Evolutionary conservation across 2,113 vertebrate genomes (phyloP).

Genomic region (Microcebus lehilahytsara): DNA sequence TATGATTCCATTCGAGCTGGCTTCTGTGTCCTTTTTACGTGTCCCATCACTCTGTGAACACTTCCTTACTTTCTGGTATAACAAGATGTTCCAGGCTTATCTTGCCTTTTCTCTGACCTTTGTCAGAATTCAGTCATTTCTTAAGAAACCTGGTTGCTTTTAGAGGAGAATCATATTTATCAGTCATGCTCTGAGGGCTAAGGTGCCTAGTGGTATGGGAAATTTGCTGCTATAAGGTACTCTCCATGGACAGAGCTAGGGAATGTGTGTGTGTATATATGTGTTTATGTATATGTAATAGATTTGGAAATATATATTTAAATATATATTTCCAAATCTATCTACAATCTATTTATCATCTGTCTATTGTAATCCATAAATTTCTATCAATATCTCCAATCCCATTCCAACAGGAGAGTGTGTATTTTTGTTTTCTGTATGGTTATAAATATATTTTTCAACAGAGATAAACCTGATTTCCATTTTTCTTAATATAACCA

Average conservation of each 20-base stretch:
- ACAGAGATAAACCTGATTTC: neutral
- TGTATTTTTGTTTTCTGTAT: neutral
- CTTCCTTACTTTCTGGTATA: neutral
- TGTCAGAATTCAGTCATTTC: neutral
- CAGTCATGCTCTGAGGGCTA: neutral
- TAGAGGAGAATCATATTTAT: neutral
- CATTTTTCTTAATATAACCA: neutral
- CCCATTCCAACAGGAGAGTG: neutral
- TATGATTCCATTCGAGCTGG: neutral
- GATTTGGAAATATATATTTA: too few species aligned
- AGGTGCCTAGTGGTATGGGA: neutral
- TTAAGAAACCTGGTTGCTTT: neutral
- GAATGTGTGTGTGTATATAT: too few species aligned
- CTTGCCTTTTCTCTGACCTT: neutral
- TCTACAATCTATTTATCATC: neutral
- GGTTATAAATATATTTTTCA: neutral
- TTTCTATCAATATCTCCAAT: neutral
- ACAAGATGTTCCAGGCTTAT: neutral
- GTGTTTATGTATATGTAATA: neutral
- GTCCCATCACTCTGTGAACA: neutral
- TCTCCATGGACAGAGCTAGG: neutral
- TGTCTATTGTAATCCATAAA: neutral
- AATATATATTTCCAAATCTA: neutral
- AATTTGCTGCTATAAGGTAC: neutral
- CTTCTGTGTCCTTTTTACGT: neutral